Conservation (phyloP, 2,113 vertebrate genomes). For the Perognathus longimembris region DNA sequence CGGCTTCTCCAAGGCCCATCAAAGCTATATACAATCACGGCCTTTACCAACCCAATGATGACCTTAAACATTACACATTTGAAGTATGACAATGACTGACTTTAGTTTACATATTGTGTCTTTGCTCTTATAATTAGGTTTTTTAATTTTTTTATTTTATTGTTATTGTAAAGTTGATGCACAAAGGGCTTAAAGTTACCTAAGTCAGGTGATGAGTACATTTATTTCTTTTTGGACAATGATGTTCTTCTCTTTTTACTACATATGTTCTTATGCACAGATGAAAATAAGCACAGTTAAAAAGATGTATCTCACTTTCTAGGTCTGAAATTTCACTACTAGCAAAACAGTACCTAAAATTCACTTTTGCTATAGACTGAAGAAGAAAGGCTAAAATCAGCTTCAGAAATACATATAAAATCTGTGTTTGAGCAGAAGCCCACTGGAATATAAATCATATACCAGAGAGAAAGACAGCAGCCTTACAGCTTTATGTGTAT, state of each 20-base stretch:
- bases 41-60: background rate
- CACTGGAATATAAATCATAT: constrained; percentile 45
- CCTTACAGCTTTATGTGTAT: background rate
- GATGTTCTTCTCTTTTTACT: background rate
- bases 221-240: background rate
- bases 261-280: background rate
- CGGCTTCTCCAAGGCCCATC: background rate
- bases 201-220: no score
- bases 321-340: constrained; percentile 26
- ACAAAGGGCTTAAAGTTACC: no score
- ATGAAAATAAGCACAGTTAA: constrained; percentile 19
- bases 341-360: constrained; percentile 38
- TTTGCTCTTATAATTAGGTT: constrained; percentile 1
- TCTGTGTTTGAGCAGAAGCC: constrained; percentile 38
- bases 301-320: background rate
- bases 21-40: background rate
- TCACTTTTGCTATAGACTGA: constrained; percentile 30
- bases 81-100: background rate
- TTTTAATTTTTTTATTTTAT: no score
- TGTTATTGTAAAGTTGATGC: no score
- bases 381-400: constrained; percentile 10
- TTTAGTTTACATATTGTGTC: constrained; percentile 6
- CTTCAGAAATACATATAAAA: constrained; percentile 47
- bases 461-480: constrained; percentile 51
- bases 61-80: background rate